Evolutionary conservation across 2,888 invertebrate species (phyloP).

Genomic region (Acanthopleura granulata): DNA sequence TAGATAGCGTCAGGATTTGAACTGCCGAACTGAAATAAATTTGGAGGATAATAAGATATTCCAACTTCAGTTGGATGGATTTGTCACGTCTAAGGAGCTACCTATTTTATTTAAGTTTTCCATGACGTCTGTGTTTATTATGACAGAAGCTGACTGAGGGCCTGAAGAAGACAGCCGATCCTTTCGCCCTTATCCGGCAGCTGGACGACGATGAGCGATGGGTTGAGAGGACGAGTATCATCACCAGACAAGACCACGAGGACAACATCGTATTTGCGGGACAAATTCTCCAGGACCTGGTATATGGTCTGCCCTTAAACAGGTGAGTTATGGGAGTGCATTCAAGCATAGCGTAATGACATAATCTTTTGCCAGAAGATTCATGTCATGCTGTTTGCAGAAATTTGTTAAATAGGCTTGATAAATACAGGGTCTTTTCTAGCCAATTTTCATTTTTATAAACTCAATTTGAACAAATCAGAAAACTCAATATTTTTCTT

Average conservation of each 20-base stretch:
- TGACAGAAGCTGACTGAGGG: no score
- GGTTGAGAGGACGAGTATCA: constrained; percentile 40
- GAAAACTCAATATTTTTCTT: no score
- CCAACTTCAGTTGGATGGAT: background rate
- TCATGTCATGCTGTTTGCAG: no score
- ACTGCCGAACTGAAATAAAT: no score
- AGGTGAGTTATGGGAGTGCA: constrained; percentile 24
- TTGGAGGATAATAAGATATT: no score
- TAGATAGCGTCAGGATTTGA: no score
- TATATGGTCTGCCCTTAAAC: constrained; percentile 33
- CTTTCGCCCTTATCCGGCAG: constrained; percentile 15
- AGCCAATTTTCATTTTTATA: no score
- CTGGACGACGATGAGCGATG: constrained; percentile 42
- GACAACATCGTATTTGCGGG: constrained; percentile 34
- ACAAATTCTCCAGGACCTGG: constrained; percentile 33
- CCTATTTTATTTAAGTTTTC: background rate
- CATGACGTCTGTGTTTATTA: background rate
- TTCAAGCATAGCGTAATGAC: background rate
- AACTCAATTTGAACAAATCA: no score
- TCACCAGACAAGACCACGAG: constrained; percentile 39
- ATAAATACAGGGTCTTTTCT: no score
- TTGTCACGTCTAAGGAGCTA: background rate
- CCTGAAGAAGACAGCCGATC: background rate
- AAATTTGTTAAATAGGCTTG: no score
- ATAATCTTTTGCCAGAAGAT: no score